Base-by-base conservation (phyloP, 2,888 invertebrate species). In the Halictus quadricinctus region DNA sequence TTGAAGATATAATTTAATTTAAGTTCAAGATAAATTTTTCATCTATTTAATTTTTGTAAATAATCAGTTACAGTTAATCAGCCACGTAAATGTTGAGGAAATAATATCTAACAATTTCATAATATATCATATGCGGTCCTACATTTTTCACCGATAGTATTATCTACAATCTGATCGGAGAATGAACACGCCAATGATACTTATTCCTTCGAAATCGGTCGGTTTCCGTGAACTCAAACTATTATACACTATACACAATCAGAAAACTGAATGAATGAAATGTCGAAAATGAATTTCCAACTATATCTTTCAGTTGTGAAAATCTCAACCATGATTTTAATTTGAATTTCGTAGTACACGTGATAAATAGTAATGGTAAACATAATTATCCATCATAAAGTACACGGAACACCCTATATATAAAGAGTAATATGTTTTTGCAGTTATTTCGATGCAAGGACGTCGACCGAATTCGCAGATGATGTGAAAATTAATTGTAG, bases 371-470 rank as follows among this genome's bases (percentile, higher is more conserved):
- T 6, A n/a, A 70, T 43, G 13, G 54, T 6, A n/a, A 58, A 58
- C n/a, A 12, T 36, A 29, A 15, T 50, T 29, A 15, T n/a, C 36
- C 25, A 36, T 66, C 64, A 13, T 0, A 43, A 25, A 0, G n/a
- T 7, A 25, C 36, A 83, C 48, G 84, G 85, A 82, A 89, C 89
- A 90, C 89, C 89, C 88, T 88, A 83, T 86, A 90, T 76, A 90
- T 85, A 88, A 88, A 86, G 89, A 83, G 76, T 88, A 90, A 85
- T 79, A 90, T 89, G 89, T 88, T 83, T 70, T 81, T 88, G 90
- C 86, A 87, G 74, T 88, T 50, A 88, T 86, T 83, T 90, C 81
- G 82, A 86, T 91, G 91, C 88, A 88, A 85, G 74, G 86, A 91
- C 89, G 90, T 85, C 90, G 91, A 91, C 87, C 91, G 89, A 75